Conservation (phyloP, 2,888 invertebrate genomes). For the Phymatocera aterrima region DNA sequence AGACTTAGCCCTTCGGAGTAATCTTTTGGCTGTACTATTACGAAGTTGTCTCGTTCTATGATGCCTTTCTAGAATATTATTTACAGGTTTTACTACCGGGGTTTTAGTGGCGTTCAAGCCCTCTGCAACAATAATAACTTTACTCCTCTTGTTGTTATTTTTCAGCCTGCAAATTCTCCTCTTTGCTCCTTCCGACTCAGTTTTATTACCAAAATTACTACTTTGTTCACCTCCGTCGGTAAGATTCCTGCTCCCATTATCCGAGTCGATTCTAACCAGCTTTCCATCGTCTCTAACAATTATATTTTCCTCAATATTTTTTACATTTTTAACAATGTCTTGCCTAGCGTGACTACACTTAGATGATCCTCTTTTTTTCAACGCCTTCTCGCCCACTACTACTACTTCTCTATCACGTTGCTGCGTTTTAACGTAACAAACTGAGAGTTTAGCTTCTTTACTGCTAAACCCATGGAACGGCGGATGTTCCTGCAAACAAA, state of each 20-base stretch:
- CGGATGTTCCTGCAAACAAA: constrained; percentile 67
- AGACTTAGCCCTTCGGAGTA: constrained; percentile 69
- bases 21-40: constrained; percentile 70
- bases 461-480: constrained; percentile 73
- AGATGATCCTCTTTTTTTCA: constrained; percentile 19
- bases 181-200: constrained; percentile 47
- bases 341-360: constrained; percentile 52
- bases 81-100: constrained; percentile 68
- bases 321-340: constrained; percentile 49
- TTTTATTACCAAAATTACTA: constrained; percentile 9
- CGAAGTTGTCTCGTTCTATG: constrained; percentile 69
- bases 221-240: background rate
- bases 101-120: constrained; percentile 61
- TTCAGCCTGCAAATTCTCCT: constrained; percentile 27
- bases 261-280: constrained; percentile 46
- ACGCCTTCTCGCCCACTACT: constrained; percentile 46
- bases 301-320: constrained; percentile 54
- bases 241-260: constrained; percentile 5
- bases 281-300: constrained; percentile 28
- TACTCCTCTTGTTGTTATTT: background rate
- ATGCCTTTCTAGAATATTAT: constrained; percentile 69
- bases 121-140: background rate
- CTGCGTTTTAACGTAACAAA: constrained; percentile 66
- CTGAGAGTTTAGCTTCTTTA: constrained; percentile 68
- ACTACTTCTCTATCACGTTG: constrained; percentile 64